These are phyloP conservation scores for Etheostoma perlongum DNA, from an alignment of 2,797 vertebrate species.

Conservation along the genomic window DNA sequence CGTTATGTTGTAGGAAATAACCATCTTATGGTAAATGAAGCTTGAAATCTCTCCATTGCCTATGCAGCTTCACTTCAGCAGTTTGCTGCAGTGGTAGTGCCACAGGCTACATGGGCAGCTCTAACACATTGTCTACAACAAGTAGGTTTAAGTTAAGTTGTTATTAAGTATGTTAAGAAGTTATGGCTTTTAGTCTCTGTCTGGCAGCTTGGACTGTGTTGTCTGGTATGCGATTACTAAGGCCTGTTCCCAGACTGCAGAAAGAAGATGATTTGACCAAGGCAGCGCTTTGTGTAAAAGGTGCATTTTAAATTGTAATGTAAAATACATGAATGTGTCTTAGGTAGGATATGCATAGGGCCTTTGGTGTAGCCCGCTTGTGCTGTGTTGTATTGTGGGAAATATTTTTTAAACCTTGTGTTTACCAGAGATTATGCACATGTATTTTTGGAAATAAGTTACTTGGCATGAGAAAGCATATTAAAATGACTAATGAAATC, in stretches of 20 bases:
- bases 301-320: neutral
- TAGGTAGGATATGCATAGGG: neutral
- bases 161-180: too few relatives aligned
- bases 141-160: too few relatives aligned
- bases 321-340: neutral
- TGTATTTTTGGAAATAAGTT: too few relatives aligned
- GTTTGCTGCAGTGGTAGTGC: slow-evolving; percentile 41
- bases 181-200: neutral
- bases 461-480: too few relatives aligned
- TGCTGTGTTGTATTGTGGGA: neutral
- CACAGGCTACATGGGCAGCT: slow-evolving; percentile 14
- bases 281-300: neutral
- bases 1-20: rapidly evolving
- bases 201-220: neutral
- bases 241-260: neutral
- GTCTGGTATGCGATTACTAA: neutral
- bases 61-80: slow-evolving; percentile 33
- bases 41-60: neutral
- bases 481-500: too few relatives aligned
- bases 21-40: neutral
- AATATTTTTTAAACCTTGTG: neutral
- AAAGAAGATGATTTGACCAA: neutral
- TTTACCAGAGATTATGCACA: too few relatives aligned
- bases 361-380: neutral
- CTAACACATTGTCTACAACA: neutral